A percentile compares a stretch with the other conserved stretches of the same genome.
Conservation (phyloP, 2,888 invertebrate genomes). For the Xylota sylvarum region DNA sequence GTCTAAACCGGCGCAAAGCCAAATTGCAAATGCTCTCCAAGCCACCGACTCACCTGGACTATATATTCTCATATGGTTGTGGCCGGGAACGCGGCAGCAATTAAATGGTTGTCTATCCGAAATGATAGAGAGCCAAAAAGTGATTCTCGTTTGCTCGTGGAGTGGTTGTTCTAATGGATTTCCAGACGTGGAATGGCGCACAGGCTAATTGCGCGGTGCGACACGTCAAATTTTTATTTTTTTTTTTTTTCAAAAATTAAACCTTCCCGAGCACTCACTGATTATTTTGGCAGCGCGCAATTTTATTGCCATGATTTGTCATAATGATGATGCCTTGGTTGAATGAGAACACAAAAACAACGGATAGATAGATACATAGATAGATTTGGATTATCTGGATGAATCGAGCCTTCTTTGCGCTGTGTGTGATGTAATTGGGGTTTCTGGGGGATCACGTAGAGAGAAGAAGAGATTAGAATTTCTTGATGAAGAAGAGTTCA, state of each 20-base stretch:
- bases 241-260: too few species aligned
- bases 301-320: constrained; percentile 68
- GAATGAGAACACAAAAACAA: constrained; percentile 38
- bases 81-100: too few species aligned
- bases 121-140: not conserved
- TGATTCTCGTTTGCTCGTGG: constrained; percentile 21
- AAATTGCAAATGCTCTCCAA: constrained; percentile 65
- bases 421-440: constrained; percentile 66
- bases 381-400: constrained; percentile 27
- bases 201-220: constrained; percentile 38
- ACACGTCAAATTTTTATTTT: constrained; percentile 53
- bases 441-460: constrained; percentile 62
- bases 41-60: constrained; percentile 53
- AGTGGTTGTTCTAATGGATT: constrained; percentile 45
- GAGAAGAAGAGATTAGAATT: constrained; percentile 4
- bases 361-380: constrained; percentile 10
- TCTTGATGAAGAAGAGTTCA: constrained; percentile 45
- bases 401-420: constrained; percentile 40
- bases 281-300: constrained; percentile 45
- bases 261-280: constrained; percentile 21
- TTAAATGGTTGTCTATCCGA: constrained; percentile 42
- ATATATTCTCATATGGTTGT: constrained; percentile 51
- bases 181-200: constrained; percentile 61
- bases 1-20: constrained; percentile 62
- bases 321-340: constrained; percentile 42